A percentile compares a stretch with the other conserved stretches of the same genome.
These are phyloP conservation scores for Hipposideros armiger DNA, from an alignment of 2,113 vertebrate species.

Conservation along the genomic window DNA sequence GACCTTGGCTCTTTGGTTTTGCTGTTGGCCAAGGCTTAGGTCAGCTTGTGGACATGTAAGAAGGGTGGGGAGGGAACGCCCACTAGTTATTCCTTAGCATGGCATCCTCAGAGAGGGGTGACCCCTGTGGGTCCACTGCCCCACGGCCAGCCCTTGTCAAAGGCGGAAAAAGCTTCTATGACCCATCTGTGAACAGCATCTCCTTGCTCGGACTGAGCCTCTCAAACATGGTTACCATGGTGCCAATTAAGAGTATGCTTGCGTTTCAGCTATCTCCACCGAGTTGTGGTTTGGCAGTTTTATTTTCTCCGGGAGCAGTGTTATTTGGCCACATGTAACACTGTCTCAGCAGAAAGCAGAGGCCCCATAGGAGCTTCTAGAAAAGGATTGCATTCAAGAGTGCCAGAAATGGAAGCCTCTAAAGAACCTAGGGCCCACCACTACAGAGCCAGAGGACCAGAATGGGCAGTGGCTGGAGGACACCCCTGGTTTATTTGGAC, in stretches of 20 bases:
- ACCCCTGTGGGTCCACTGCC: accelerated
- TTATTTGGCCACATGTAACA: background rate
- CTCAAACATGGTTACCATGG: accelerated
- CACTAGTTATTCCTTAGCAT: background rate
- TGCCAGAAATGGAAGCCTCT: accelerated
- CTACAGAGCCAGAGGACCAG: too few species aligned
- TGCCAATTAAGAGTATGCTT: background rate
- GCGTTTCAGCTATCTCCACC: background rate
- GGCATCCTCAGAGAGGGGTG: background rate
- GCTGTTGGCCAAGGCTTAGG: background rate
- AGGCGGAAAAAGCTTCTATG: background rate
- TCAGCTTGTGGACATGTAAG: too few species aligned
- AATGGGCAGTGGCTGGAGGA: background rate
- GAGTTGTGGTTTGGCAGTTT: background rate
- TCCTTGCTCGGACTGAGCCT: background rate
- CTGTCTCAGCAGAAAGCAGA: background rate
- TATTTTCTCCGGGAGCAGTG: background rate
- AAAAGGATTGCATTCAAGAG: background rate
- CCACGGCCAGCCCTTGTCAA: background rate
- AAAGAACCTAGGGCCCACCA: background rate
- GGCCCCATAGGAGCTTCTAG: background rate
- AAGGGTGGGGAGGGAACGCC: accelerated
- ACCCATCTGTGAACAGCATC: accelerated
- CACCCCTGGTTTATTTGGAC: background rate
- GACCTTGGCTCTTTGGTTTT: background rate